phyloP scores from a whole-genome alignment of 2,888 invertebrate species.

The Mongoloraphidia duomilia region DNA sequence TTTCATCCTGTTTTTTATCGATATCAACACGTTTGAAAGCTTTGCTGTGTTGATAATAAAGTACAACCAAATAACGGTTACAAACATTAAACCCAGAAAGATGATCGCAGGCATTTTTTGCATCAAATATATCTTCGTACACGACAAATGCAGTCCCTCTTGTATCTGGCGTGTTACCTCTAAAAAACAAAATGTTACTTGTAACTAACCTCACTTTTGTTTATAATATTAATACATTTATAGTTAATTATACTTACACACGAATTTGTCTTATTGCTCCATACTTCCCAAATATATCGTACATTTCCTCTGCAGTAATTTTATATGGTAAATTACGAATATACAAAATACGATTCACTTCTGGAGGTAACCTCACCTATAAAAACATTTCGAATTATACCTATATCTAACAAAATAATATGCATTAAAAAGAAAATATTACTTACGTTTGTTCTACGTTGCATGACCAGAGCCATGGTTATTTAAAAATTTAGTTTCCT shows the following conservation, averaged over 20 bases:
- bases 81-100: slow-evolving; percentile 98
- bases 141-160: slow-evolving; percentile 98
- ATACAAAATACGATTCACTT: slow-evolving; percentile 94
- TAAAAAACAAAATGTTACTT: slow-evolving; percentile 25
- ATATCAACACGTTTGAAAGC: slow-evolving; percentile 92
- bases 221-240: neutral
- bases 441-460: slow-evolving; percentile 62
- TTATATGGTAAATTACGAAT: slow-evolving; percentile 97
- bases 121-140: slow-evolving; percentile 99
- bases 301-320: slow-evolving; percentile 99
- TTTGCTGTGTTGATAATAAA: slow-evolving; percentile 94
- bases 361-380: slow-evolving; percentile 95
- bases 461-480: slow-evolving; percentile 54
- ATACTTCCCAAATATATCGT: slow-evolving; percentile 99
- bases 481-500: no score
- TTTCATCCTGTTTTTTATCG: slow-evolving; percentile 90
- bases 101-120: slow-evolving; percentile 99
- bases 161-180: slow-evolving; percentile 94
- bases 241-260: slow-evolving; percentile 53
- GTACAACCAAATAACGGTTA: slow-evolving; percentile 94
- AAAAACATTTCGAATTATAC: slow-evolving; percentile 17
- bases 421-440: slow-evolving; percentile 5
- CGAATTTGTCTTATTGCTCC: slow-evolving; percentile 97
- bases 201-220: neutral
- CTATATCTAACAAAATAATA: neutral